Evolutionary conservation across 1,140 invertebrate genomes (phyloP).

Genomic region (Eumaeus atala): DNA sequence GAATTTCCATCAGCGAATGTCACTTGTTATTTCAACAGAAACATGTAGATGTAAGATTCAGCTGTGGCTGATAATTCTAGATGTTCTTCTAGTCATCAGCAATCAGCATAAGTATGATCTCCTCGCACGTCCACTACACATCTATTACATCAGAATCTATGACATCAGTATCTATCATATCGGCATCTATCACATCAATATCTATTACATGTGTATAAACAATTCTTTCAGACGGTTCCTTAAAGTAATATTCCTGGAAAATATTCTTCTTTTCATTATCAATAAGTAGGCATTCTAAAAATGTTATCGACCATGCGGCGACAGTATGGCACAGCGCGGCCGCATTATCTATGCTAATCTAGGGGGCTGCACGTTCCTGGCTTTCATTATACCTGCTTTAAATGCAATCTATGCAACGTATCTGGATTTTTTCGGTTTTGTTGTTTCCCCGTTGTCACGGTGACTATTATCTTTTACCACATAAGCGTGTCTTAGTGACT

Average conservation of each 20-base stretch:
- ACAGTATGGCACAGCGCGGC: constrained; percentile 13
- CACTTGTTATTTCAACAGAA: too few species aligned
- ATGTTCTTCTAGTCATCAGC: too few species aligned
- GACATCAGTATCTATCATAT: too few species aligned
- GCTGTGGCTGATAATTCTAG: too few species aligned
- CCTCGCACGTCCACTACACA: too few species aligned
- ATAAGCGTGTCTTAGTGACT: constrained; percentile 13
- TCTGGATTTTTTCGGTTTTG: constrained; percentile 61
- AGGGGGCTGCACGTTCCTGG: constrained; percentile 38
- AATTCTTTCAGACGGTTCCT: too few species aligned
- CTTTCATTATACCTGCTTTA: constrained; percentile 55
- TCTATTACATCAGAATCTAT: background rate
- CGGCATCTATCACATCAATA: too few species aligned
- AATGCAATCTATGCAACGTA: constrained; percentile 68
- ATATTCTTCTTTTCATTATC: background rate
- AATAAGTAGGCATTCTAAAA: constrained; percentile 1
- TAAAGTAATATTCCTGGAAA: too few species aligned
- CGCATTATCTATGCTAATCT: constrained; percentile 62
- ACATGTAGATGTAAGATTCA: too few species aligned
- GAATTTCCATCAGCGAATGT: too few species aligned
- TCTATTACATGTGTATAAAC: too few species aligned
- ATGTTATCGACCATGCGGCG: constrained; percentile 5
- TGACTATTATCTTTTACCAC: constrained; percentile 42
- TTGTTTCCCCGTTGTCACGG: constrained; percentile 50
- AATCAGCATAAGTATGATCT: too few species aligned